These are phyloP conservation scores for Lutraria rhynchaena DNA, from an alignment of 1,140 invertebrate species.

Conservation along the genomic window DNA sequence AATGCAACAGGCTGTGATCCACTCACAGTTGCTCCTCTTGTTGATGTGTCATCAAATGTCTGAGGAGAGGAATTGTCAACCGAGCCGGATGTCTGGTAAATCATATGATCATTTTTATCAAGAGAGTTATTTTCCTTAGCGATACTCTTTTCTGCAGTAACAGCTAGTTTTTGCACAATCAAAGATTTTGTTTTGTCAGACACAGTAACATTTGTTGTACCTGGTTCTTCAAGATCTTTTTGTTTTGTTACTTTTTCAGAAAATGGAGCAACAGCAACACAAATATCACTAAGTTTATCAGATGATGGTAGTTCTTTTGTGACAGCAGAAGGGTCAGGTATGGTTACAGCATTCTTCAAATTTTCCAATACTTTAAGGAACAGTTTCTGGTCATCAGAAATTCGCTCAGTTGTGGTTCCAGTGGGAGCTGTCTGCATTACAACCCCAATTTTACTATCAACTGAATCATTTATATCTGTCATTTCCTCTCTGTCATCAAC, in stretches of 20 bases:
- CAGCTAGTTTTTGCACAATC: slow-evolving; percentile 52
- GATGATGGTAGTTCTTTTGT: not conserved
- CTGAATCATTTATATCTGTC: too few relatives aligned
- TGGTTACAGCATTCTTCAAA: slow-evolving; percentile 50
- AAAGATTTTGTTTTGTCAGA: slow-evolving; percentile 57
- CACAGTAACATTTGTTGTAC: slow-evolving; percentile 44
- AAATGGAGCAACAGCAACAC: not conserved
- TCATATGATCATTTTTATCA: too few relatives aligned
- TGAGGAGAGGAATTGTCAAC: too few relatives aligned
- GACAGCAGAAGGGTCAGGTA: slow-evolving; percentile 2
- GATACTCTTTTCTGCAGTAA: too few relatives aligned
- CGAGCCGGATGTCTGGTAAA: too few relatives aligned
- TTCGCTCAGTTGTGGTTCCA: not conserved
- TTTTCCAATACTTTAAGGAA: slow-evolving; percentile 58
- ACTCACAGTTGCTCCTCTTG: too few relatives aligned
- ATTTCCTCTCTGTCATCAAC: too few relatives aligned
- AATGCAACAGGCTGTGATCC: not conserved
- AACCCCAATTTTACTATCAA: too few relatives aligned
- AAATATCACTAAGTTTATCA: not conserved
- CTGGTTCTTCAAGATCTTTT: slow-evolving; percentile 30
- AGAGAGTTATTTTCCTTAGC: too few relatives aligned
- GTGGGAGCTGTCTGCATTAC: not conserved
- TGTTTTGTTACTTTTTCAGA: not conserved
- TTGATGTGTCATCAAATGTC: too few relatives aligned
- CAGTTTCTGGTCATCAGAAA: slow-evolving; percentile 43